Conservation (phyloP, 2,797 vertebrate genomes). For the Todus mexicanus region DNA sequence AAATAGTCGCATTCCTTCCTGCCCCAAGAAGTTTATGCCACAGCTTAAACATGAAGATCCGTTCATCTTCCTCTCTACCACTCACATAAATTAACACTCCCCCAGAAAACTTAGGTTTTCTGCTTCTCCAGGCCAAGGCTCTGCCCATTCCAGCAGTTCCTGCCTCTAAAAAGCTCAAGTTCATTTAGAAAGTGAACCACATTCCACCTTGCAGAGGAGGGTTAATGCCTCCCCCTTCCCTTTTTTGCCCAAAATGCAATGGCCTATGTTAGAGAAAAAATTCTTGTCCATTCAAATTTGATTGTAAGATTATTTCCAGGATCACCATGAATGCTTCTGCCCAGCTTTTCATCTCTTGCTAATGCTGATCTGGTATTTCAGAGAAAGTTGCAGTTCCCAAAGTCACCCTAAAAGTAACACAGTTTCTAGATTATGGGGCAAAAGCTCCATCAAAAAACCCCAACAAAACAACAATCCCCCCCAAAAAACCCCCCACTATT, state of each 20-base stretch:
- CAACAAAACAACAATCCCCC: background rate
- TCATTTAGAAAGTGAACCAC: background rate
- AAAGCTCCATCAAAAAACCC: background rate
- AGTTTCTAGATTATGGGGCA: accelerated
- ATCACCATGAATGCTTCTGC: background rate
- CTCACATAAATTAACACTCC: background rate
- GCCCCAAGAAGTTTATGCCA: background rate
- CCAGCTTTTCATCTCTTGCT: background rate
- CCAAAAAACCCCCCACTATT: no score
- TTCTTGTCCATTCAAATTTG: background rate
- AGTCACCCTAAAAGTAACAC: background rate
- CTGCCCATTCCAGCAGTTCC: background rate
- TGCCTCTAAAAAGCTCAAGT: background rate
- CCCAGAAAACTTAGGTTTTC: background rate
- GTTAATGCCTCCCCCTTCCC: background rate
- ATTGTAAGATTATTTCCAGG: background rate
- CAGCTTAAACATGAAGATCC: background rate
- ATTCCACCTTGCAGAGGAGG: background rate
- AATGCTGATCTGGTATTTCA: background rate
- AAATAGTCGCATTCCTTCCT: background rate
- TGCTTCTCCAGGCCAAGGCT: background rate
- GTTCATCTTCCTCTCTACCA: background rate
- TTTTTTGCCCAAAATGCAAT: background rate
- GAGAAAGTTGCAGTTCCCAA: background rate
- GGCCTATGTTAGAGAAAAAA: accelerated